Evolutionary conservation across 92 coral and sea anemone species (phyloP), one percentile per base, ranked within the genome.

Genomic region (Epizoanthus ramosus): DNA sequence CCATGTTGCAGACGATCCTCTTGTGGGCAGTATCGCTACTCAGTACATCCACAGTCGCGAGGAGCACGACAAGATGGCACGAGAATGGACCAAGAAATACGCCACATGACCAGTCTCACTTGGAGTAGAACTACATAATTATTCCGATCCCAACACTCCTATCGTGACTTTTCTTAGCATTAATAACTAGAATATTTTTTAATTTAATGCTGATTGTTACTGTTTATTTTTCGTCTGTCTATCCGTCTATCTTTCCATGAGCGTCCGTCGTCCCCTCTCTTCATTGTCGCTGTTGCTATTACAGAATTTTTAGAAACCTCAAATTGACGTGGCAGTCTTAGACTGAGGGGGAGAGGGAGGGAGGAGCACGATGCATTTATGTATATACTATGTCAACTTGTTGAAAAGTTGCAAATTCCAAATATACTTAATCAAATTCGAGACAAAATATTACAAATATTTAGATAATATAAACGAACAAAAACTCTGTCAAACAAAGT

Each of bases 1-100:
- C 15, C 33, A 12, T 56, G 23, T 82, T 86, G 70, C 89, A 96
- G 99, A 90, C 47, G 99, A 96, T 83, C 99, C 99, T 3, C 85
- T 96, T 47, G 99, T 96, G 2, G 99, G 99, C 15, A 96, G 94
- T 81, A 92, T 96, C 39, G 99, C 99, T 16, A 92, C 96, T 2
- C 94, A 93, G 57, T 96, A 88, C 56, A 80, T 91, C 56, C 84
- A 87, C 41, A 93, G 91, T 84, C 84, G 95, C 66, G 94, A 92
- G 16, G 98, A 96, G 66, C 99, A 96, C 81, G 99, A 96, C 74
- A 84, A 69, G 69, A 89, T 65, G 73, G 99, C 99, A 10, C 87
- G 79, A 12, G 99, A 96, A 56, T 96, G 99, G 99, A 96, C 99
- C 85, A 84, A 81, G 75, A 63, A 95, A 90, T 96, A 96, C 35